Evolutionary conservation across 2,113 vertebrate genomes (phyloP).

Genomic region (Gambusia holbrooki): DNA sequence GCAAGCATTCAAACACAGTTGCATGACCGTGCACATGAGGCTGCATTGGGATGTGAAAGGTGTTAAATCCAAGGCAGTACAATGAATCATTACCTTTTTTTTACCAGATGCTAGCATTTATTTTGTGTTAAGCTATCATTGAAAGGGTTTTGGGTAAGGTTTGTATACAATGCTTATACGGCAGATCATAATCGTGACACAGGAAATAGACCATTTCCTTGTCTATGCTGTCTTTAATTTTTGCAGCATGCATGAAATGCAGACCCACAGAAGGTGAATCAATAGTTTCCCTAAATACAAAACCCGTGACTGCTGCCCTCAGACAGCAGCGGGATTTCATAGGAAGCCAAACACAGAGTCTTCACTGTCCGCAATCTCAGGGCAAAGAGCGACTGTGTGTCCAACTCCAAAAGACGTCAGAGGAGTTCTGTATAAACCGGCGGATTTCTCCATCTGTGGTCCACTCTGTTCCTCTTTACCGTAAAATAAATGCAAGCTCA

Average conservation of each 20-base stretch:
- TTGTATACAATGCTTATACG: not conserved
- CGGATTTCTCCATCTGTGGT: constrained; percentile 32
- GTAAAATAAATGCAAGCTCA: constrained; percentile 34
- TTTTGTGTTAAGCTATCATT: not conserved
- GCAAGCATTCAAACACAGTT: not conserved
- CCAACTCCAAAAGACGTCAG: not conserved
- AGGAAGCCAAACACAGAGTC: not conserved
- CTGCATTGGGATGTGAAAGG: not conserved
- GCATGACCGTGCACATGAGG: not conserved
- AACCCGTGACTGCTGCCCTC: not conserved
- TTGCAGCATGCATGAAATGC: not conserved
- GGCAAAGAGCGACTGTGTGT: not conserved
- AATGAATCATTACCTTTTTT: not conserved
- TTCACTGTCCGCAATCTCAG: not conserved
- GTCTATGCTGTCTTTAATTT: not conserved
- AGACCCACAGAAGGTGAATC: rapidly evolving
- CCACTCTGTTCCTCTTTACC: constrained; percentile 33
- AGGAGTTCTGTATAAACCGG: not conserved
- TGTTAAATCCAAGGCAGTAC: not conserved
- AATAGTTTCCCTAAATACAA: no score
- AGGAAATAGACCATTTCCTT: constrained; percentile 50
- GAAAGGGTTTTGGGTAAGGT: not conserved
- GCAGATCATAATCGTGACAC: not conserved
- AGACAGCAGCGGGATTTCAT: not conserved
- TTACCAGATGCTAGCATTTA: not conserved